Evolutionary conservation across 1,140 invertebrate genomes (phyloP).

Genomic region (Polyergus mexicanus): DNA sequence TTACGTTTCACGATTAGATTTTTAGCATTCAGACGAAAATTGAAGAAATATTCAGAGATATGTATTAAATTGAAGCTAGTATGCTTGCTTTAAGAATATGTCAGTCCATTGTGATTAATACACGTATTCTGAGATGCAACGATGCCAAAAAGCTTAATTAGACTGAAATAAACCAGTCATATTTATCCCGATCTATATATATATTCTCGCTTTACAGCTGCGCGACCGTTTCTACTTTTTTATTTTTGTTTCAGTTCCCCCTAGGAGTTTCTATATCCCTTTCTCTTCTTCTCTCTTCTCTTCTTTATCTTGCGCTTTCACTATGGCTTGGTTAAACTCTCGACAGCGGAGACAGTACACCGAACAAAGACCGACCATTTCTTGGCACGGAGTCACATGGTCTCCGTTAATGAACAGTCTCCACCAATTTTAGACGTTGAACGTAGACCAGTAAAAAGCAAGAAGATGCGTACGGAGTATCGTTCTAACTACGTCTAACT

Average conservation of each 20-base stretch:
- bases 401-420: constrained; percentile 71
- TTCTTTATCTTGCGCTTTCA: constrained; percentile 6
- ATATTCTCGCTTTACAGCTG: constrained; percentile 65
- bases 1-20: not conserved
- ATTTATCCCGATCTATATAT: constrained; percentile 46
- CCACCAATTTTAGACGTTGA: constrained; percentile 71
- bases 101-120: constrained; percentile 23
- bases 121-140: not conserved
- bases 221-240: constrained; percentile 54
- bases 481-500: constrained; percentile 16
- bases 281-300: constrained; percentile 67
- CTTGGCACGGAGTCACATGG: constrained; percentile 70
- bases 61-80: not conserved
- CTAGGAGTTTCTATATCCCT: constrained; percentile 39
- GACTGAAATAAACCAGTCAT: constrained; percentile 47
- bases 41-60: not conserved
- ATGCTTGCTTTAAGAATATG: not conserved
- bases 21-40: not conserved
- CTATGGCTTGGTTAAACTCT: constrained; percentile 70
- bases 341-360: constrained; percentile 42
- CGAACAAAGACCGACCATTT: constrained; percentile 76
- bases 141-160: constrained; percentile 34
- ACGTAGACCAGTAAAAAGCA: constrained; percentile 56
- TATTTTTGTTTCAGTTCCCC: constrained; percentile 60
- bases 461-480: constrained; percentile 8